Evolutionary conservation across 2,888 invertebrate genomes (phyloP).

Genomic region (Hydriomena furcata): DNA sequence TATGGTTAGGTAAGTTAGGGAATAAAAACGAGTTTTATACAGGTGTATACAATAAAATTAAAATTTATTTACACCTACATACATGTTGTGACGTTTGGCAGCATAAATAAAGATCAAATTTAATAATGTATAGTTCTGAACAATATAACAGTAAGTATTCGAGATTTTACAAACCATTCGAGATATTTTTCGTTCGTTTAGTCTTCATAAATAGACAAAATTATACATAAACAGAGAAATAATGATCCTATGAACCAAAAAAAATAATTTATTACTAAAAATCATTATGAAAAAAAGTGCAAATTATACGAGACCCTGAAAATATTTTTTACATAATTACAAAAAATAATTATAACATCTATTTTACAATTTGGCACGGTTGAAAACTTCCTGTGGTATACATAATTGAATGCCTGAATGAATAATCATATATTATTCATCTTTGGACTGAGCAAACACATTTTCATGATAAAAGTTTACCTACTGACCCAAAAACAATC

Average conservation of each 20-base stretch:
- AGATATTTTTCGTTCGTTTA: slow-evolving; percentile 38
- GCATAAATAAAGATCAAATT: slow-evolving; percentile 59
- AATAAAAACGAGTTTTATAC: slow-evolving; percentile 59
- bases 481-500: slow-evolving; percentile 65
- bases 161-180: slow-evolving; percentile 40
- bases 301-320: slow-evolving; percentile 38
- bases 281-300: slow-evolving; percentile 13
- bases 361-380: slow-evolving; percentile 70
- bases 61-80: slow-evolving; percentile 82
- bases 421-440: slow-evolving; percentile 41
- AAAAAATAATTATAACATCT: slow-evolving; percentile 5
- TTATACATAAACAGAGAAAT: slow-evolving; percentile 9
- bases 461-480: slow-evolving; percentile 42
- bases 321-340: slow-evolving; percentile 35
- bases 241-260: slow-evolving; percentile 5
- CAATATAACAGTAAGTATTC: slow-evolving; percentile 41
- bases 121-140: slow-evolving; percentile 28
- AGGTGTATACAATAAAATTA: slow-evolving; percentile 81
- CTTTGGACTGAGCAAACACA: slow-evolving; percentile 60
- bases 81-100: slow-evolving; percentile 76
- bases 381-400: slow-evolving; percentile 46
- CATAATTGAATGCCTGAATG: slow-evolving; percentile 43
- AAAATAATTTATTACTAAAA: background rate
- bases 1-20: no score
- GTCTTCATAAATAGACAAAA: slow-evolving; percentile 31